These are phyloP conservation scores for Drosophila limbata DNA, from an alignment of 2,888 invertebrate species.

Conservation along the genomic window DNA sequence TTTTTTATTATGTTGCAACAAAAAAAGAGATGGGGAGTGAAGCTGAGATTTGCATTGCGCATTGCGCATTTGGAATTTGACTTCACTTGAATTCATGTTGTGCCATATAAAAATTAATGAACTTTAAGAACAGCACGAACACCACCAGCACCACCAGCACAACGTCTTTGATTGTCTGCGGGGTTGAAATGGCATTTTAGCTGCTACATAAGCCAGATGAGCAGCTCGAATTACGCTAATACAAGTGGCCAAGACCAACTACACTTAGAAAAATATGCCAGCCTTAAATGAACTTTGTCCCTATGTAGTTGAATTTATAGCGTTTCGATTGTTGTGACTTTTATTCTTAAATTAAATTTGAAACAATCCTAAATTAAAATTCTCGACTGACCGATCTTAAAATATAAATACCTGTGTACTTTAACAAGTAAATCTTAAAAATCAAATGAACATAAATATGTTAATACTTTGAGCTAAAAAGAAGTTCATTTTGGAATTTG, in stretches of 20 bases:
- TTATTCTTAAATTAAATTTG: too few relatives aligned
- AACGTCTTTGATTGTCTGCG: slow-evolving; percentile 1
- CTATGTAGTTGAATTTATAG: too few relatives aligned
- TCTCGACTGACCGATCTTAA: too few relatives aligned
- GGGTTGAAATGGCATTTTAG: slow-evolving; percentile 34
- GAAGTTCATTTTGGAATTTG: too few relatives aligned
- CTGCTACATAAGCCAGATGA: slow-evolving; percentile 63
- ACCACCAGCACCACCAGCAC: slow-evolving; percentile 22
- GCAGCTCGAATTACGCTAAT: slow-evolving; percentile 67
- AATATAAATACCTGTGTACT: too few relatives aligned
- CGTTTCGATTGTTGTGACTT: too few relatives aligned
- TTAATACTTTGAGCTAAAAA: too few relatives aligned
- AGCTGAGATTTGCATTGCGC: slow-evolving; percentile 63
- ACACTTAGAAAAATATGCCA: background rate
- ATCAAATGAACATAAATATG: too few relatives aligned
- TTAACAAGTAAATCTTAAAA: too few relatives aligned
- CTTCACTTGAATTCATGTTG: slow-evolving; percentile 60
- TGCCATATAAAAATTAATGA: slow-evolving; percentile 71
- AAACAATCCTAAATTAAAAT: too few relatives aligned
- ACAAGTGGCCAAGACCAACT: slow-evolving; percentile 42
- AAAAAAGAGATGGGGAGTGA: slow-evolving; percentile 23
- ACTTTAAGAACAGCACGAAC: slow-evolving; percentile 49
- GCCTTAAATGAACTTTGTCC: too few relatives aligned
- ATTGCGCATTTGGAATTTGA: slow-evolving; percentile 33
- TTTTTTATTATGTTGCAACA: slow-evolving; percentile 65